Conservation (phyloP, 1,140 invertebrate genomes). For the Coenobita brevimanus region DNA sequence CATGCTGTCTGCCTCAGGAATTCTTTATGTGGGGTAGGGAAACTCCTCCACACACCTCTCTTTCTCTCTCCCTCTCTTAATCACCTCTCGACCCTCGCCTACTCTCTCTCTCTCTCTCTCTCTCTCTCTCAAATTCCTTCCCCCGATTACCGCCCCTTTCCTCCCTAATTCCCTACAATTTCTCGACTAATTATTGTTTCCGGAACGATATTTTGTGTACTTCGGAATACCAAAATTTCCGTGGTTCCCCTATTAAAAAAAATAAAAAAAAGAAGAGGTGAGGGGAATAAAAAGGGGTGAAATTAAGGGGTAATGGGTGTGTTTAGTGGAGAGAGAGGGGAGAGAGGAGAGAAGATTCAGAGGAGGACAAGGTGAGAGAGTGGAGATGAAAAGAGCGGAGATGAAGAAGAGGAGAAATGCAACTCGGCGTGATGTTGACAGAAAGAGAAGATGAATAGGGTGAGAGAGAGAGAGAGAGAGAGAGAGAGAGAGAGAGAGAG, state of each 20-base stretch:
- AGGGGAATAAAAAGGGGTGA: neutral
- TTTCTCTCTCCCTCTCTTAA: neutral
- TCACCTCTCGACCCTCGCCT: neutral
- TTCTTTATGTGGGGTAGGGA: conserved; percentile 44
- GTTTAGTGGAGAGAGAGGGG: neutral
- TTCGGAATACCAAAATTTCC: neutral
- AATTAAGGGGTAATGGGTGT: neutral
- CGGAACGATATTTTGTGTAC: neutral
- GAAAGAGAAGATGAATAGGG: neutral
- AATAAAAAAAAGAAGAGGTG: neutral
- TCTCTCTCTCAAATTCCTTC: neutral
- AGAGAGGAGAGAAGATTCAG: neutral
- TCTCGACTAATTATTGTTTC: conserved; percentile 46
- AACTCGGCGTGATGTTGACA: neutral
- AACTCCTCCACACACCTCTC: conserved; percentile 27
- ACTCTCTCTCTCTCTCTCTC: neutral
- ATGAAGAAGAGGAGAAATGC: conserved; percentile 1
- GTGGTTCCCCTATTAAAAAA: conserved; percentile 12
- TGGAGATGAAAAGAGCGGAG: too few relatives aligned
- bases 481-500: neutral
- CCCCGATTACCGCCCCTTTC: neutral
- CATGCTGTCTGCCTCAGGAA: conserved; percentile 52
- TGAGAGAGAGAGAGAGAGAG: conserved; percentile 31
- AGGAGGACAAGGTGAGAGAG: neutral
- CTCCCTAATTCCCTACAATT: conserved; percentile 44